phyloP scores from a whole-genome alignment of 2,113 vertebrate genomes.

The Periophthalmus modestus region DNA sequence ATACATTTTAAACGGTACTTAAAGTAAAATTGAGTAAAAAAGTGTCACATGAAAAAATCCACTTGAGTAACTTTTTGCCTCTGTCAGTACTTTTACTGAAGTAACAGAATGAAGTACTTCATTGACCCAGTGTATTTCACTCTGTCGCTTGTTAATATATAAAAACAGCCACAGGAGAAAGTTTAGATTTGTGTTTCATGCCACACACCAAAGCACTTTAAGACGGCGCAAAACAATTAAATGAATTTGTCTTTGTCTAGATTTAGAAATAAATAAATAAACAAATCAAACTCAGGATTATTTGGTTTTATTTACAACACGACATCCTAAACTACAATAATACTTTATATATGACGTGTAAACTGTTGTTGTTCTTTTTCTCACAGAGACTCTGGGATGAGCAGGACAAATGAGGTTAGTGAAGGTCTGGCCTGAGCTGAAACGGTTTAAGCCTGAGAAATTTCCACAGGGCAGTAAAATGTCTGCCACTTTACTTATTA shows the following conservation, averaged over 20 bases:
- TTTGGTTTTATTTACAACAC: neutral
- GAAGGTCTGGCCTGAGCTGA: constrained; percentile 54
- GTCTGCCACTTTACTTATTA: constrained; percentile 81
- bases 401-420: constrained; percentile 64
- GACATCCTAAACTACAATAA: neutral
- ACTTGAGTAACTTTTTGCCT: too few species aligned
- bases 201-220: too few species aligned
- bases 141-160: neutral
- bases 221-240: too few species aligned
- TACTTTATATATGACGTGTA: neutral
- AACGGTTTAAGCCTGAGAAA: constrained; percentile 72
- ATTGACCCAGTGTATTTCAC: neutral
- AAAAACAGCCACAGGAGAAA: neutral
- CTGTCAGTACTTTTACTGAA: too few species aligned
- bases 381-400: constrained; percentile 42
- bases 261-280: too few species aligned
- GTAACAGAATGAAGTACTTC: too few species aligned
- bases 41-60: too few species aligned
- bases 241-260: too few species aligned
- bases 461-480: constrained; percentile 80
- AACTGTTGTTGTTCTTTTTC: neutral
- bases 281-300: too few species aligned
- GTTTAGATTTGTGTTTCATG: too few species aligned
- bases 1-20: too few species aligned
- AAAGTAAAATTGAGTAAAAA: too few species aligned